Conservation (phyloP, 1,140 invertebrate genomes). For the Vanessa atalanta region DNA sequence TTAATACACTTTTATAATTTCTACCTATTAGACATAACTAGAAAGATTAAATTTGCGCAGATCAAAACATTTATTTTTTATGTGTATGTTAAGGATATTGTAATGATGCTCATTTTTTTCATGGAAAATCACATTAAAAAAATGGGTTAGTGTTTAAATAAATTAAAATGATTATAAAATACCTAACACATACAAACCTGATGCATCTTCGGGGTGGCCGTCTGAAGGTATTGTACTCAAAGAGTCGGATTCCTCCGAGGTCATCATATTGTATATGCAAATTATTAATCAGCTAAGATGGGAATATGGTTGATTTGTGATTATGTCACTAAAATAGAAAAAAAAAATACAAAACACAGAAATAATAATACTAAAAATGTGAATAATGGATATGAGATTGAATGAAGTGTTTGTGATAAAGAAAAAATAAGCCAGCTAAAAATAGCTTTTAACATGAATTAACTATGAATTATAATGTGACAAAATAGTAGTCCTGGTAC, state of each 20-base stretch:
- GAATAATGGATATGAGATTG: constrained; percentile 14
- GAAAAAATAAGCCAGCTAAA: neutral
- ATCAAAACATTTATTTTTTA: no score
- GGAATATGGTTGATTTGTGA: constrained; percentile 37
- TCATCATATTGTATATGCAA: constrained; percentile 57
- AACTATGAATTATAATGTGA: no score
- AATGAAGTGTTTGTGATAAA: constrained; percentile 3
- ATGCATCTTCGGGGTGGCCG: constrained; percentile 64
- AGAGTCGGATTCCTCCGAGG: constrained; percentile 67
- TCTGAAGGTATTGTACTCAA: constrained; percentile 65
- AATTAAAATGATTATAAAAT: no score
- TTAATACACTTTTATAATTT: no score
- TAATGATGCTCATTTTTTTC: no score
- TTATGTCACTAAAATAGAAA: constrained; percentile 43
- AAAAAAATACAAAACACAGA: constrained; percentile 27
- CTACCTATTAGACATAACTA: no score
- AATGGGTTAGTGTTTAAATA: no score
- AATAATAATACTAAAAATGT: constrained; percentile 14
- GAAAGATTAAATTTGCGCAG: no score
- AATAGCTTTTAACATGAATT: neutral
- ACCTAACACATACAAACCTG: constrained; percentile 48
- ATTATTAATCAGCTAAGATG: constrained; percentile 38
- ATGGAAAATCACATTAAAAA: no score
- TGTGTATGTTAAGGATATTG: no score
- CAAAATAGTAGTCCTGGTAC: no score